Evolutionary conservation across 2,888 invertebrate genomes (phyloP).

Genomic region (Petrophora chlorosata): DNA sequence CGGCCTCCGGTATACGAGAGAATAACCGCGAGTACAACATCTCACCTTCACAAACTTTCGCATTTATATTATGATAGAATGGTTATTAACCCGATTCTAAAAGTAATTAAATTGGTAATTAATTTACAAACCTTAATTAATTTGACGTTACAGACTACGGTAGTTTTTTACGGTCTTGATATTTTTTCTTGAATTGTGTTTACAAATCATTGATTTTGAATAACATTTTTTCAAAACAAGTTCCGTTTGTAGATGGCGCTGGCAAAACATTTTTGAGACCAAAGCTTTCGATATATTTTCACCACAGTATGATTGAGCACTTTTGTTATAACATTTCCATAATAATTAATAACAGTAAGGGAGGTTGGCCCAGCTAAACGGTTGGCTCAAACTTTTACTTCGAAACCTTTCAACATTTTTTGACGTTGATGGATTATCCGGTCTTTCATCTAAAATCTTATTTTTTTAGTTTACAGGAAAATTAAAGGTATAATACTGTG

Average conservation of each 20-base stretch:
- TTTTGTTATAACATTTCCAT: slow-evolving; percentile 4
- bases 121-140: no score
- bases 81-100: no score
- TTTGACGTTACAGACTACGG: no score
- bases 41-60: no score
- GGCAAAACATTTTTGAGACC: background rate
- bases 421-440: slow-evolving; percentile 15
- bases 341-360: background rate
- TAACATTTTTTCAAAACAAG: background rate
- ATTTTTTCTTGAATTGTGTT: no score
- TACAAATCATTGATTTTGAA: no score
- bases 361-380: slow-evolving; percentile 3
- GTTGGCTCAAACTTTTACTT: slow-evolving; percentile 7
- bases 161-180: no score
- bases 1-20: no score
- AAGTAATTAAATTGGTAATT: no score
- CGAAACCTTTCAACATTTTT: slow-evolving; percentile 13
- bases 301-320: slow-evolving; percentile 1
- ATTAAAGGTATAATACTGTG: background rate
- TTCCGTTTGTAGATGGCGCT: background rate
- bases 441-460: slow-evolving; percentile 3
- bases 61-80: no score
- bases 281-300: background rate
- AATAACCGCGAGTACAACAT: no score
- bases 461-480: background rate